Conservation (phyloP, 2,888 invertebrate species). For the Oligia latruncula region DNA sequence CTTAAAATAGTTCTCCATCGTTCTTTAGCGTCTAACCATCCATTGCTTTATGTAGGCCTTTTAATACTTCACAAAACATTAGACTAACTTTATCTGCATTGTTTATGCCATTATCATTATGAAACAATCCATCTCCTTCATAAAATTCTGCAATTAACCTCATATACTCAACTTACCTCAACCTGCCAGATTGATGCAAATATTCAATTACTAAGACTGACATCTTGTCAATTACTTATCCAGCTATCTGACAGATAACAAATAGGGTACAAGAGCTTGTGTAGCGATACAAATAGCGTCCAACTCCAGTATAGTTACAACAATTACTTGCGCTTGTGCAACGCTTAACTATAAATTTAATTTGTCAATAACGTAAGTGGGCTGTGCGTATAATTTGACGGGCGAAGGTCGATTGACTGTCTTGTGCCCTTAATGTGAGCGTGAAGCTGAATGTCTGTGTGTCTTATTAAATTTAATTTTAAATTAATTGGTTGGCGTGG, state of each 20-base stretch:
- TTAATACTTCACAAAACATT: not conserved
- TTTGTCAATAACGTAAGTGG: conserved; percentile 73
- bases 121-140: conserved; percentile 21
- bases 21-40: not conserved
- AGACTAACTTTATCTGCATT: not conserved
- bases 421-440: conserved; percentile 55
- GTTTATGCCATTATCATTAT: conserved; percentile 1
- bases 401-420: conserved; percentile 69
- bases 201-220: conserved; percentile 60
- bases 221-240: conserved; percentile 61
- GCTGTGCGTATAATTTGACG: conserved; percentile 70
- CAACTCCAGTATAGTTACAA: conserved; percentile 52
- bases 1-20: not conserved
- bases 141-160: conserved; percentile 43
- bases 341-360: conserved; percentile 68
- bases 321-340: conserved; percentile 61
- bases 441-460: conserved; percentile 38
- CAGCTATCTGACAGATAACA: conserved; percentile 61
- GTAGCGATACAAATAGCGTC: conserved; percentile 53
- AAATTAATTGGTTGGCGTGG: conserved; percentile 34
- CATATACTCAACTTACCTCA: conserved; percentile 33
- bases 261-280: conserved; percentile 61
- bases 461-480: conserved; percentile 38
- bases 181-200: conserved; percentile 58
- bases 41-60: not conserved